Conservation (phyloP, 2,888 invertebrate genomes). For the Cephus nigrinus region DNA sequence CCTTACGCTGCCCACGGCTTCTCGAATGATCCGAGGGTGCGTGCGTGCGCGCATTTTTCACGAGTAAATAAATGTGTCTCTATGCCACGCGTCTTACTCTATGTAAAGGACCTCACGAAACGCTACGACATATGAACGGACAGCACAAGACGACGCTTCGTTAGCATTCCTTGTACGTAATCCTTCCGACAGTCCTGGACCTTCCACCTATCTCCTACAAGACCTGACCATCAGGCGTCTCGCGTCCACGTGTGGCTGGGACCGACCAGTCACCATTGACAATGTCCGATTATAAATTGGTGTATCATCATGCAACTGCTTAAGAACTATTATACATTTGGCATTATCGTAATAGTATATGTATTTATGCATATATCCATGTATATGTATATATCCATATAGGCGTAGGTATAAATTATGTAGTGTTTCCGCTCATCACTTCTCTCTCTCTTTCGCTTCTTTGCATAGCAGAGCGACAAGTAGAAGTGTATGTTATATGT, state of each 20-base stretch:
- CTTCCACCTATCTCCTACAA: background rate
- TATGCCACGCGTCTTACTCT: background rate
- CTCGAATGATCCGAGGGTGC: background rate
- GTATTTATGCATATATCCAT: conserved; percentile 56
- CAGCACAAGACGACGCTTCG: background rate
- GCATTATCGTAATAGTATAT: conserved; percentile 64
- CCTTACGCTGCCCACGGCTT: background rate
- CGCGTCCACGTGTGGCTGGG: background rate
- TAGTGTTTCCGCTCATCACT: background rate
- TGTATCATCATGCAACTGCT: conserved; percentile 14
- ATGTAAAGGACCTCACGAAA: background rate
- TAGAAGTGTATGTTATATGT: background rate
- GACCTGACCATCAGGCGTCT: background rate
- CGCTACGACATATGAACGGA: background rate
- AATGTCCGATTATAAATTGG: background rate
- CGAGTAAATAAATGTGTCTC: background rate
- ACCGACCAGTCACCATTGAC: background rate
- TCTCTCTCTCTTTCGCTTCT: background rate
- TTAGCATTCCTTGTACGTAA: background rate
- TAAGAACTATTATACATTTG: conserved; percentile 65
- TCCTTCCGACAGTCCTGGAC: background rate
- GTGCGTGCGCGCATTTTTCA: background rate
- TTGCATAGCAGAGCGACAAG: background rate
- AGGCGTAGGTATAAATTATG: conserved; percentile 9
- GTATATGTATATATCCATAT: conserved; percentile 2